A percentile compares a stretch with the other conserved stretches of the same genome.
phyloP scores from a whole-genome alignment of 2,113 vertebrate genomes.

The Pterocles burchelli region DNA sequence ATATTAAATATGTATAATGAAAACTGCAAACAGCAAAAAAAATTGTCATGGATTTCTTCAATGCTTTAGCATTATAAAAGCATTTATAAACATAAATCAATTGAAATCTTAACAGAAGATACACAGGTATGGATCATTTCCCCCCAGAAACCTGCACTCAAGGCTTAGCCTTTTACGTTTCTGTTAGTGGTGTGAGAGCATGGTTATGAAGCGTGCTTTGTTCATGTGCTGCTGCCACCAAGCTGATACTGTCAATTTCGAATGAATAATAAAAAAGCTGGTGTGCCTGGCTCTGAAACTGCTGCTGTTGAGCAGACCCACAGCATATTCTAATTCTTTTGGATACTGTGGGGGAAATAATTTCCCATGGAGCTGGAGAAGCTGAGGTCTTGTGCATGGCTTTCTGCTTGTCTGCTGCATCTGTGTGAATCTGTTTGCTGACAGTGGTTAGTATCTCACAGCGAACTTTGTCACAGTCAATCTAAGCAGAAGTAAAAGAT shows the following conservation, averaged over 20 bases:
- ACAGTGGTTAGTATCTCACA: neutral
- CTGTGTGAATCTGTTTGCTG: neutral
- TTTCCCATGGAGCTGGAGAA: neutral
- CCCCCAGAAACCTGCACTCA: conserved; percentile 64
- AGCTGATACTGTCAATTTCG: neutral
- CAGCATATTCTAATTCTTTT: neutral
- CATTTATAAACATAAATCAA: neutral
- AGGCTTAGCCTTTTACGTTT: conserved; percentile 42
- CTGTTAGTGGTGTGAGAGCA: conserved; percentile 20
- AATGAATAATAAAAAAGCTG: neutral
- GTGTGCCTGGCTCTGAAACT: neutral
- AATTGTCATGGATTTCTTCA: neutral
- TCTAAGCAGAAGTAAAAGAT: neutral
- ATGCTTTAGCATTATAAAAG: neutral
- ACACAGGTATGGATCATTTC: neutral
- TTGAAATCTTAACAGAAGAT: neutral
- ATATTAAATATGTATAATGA: neutral
- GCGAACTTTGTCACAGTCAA: neutral
- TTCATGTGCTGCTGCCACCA: neutral
- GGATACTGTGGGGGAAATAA: neutral
- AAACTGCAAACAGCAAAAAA: neutral
- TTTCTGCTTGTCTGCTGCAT: conserved; percentile 19
- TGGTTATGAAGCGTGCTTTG: neutral
- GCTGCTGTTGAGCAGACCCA: neutral
- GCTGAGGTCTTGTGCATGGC: neutral